Percentiles rank a stretch among this genome's conserved stretches.
phyloP scores from a whole-genome alignment of 2,113 vertebrate genomes.

The Callopanchax toddi region DNA sequence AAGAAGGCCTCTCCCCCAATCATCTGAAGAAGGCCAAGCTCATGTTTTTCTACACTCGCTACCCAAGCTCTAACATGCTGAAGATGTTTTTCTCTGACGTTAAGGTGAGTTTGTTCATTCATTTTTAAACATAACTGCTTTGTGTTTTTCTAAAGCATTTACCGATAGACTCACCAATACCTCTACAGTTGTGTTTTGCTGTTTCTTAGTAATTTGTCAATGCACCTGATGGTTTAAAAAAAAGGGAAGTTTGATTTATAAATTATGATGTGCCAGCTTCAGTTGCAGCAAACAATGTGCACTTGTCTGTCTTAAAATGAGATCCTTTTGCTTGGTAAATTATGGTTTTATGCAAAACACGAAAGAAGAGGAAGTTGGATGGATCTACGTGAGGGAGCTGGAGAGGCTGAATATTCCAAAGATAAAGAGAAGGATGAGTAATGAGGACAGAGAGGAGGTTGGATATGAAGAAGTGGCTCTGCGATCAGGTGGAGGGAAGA shows the following conservation, averaged over 20 bases:
- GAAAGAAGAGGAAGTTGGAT: slow-evolving; percentile 66
- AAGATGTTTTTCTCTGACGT: slow-evolving; percentile 99
- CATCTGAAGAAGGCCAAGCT: slow-evolving; percentile 99
- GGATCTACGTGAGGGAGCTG: slow-evolving; percentile 52
- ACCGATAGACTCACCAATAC: neutral
- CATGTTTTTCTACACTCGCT: slow-evolving; percentile 99
- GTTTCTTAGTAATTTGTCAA: slow-evolving; percentile 4
- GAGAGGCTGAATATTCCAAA: slow-evolving; percentile 56
- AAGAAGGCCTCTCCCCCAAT: slow-evolving; percentile 97
- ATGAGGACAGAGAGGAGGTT: slow-evolving; percentile 62
- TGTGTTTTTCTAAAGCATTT: neutral
- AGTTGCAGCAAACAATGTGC: slow-evolving; percentile 18
- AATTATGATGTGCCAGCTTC: slow-evolving; percentile 27
- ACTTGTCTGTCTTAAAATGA: slow-evolving; percentile 33
- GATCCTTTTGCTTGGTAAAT: slow-evolving; percentile 34
- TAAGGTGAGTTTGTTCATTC: slow-evolving; percentile 95
- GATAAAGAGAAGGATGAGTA: slow-evolving; percentile 64
- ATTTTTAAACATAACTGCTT: neutral
- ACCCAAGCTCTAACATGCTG: slow-evolving; percentile 99
- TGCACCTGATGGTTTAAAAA: slow-evolving; percentile 11
- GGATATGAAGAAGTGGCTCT: slow-evolving; percentile 63
- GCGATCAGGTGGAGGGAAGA: slow-evolving; percentile 67
- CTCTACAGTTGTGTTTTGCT: slow-evolving; percentile 67
- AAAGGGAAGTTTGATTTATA: slow-evolving; percentile 39
- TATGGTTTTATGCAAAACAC: slow-evolving; percentile 71